A percentile compares a stretch with the other conserved stretches of the same genome.
Evolutionary conservation across 2,113 vertebrate genomes (phyloP).

Genomic region (Drymodes brunneopygia): DNA sequence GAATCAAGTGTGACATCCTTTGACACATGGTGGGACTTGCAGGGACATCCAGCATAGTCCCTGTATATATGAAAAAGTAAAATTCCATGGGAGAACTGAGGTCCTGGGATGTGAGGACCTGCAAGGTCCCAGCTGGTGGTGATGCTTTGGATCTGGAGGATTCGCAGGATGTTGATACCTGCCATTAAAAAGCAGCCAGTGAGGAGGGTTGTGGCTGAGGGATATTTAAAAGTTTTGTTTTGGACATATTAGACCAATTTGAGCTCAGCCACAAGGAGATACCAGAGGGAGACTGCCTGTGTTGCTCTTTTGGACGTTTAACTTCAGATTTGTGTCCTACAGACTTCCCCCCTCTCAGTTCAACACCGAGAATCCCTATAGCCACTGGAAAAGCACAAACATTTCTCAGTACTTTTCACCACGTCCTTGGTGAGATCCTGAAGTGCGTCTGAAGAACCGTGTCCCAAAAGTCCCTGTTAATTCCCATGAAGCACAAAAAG

Average conservation of each 20-base stretch:
- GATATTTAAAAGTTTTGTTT: not conserved
- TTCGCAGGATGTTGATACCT: rapidly evolving
- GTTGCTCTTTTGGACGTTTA: not conserved
- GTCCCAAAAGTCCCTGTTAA: not conserved
- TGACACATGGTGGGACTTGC: not conserved
- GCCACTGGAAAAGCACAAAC: not conserved
- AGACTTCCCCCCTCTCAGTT: not conserved
- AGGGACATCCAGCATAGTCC: not conserved
- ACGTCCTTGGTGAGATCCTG: not conserved
- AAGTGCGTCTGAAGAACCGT: rapidly evolving
- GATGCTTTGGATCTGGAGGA: not conserved
- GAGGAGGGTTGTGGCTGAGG: not conserved
- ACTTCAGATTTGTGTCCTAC: not conserved
- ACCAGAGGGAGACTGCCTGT: not conserved
- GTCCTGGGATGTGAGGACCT: not conserved
- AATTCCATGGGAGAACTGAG: not conserved
- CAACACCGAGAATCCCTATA: not conserved
- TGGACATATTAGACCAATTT: not conserved
- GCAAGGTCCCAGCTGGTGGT: not conserved
- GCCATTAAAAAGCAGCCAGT: not conserved
- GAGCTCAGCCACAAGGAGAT: not conserved
- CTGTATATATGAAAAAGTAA: not conserved
- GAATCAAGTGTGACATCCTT: not conserved
- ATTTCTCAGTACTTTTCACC: not conserved
- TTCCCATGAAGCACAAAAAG: not conserved